Base-by-base conservation (phyloP, 2,113 vertebrate species). In the Meles meles region DNA sequence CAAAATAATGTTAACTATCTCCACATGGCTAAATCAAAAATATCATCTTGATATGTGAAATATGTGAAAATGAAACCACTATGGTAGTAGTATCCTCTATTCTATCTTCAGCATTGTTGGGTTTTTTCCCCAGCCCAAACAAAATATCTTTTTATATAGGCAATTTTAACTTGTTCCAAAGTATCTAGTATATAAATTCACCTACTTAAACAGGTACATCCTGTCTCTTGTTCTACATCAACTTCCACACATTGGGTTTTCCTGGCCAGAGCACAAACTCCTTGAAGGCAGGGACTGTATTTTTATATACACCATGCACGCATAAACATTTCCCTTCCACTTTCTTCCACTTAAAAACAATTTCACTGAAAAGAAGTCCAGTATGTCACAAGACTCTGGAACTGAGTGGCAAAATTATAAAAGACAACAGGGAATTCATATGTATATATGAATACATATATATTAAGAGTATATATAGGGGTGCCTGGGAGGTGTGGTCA, bases 161-260 rank as follows among this genome's bases (percentile, higher is more conserved):
- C 17, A 95, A 74, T 61, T 86, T 95, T 71, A 63, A 92, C 79
- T 71, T 88, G 34, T 86, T 93, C 47, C 23, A 69, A 93, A 97
- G 29, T 86, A 79, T 77, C 57, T 21, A 94, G 27, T 69, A 12
- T n/a, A 2, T 88, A 90, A 96, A 5, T 87, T 79, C 55, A 93
- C 29, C 65, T 86, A 79, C 39, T 93, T 61, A 87, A 72, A n/a
- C 61, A 92, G 44, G 31, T 57, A 55, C 9, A 94, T 37, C 44
- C 25, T 77, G 25, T 76, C 87, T 88, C 74, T 87, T 79, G 52
- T 74, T 92, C 39, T 57, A 86, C 6, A 25, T n/a, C 79, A 90
- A 77, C 15, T 80, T 94, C 23, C 6, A 27, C 29, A 77, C 15
- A 94, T 39, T 31, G 15, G 49, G 71, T 55, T 91, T 90, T 95